These are phyloP conservation scores for Eupithecia vulgata DNA, from an alignment of 2,888 invertebrate genomes.

Conservation along the genomic window DNA sequence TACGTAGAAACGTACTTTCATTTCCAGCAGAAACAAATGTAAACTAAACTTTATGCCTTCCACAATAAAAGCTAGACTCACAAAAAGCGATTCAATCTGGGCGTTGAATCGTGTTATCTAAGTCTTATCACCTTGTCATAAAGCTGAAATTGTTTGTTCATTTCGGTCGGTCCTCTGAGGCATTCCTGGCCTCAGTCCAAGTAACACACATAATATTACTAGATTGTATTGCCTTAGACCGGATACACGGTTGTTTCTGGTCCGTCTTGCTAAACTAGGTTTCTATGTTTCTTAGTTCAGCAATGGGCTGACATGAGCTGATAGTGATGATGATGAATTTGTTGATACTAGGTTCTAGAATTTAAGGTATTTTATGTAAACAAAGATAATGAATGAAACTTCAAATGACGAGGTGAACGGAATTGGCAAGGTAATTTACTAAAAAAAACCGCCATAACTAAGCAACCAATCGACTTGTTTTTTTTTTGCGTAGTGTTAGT, in stretches of 20 bases:
- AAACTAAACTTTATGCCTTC: background rate
- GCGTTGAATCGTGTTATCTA: constrained; percentile 10
- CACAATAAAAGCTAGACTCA: constrained; percentile 10
- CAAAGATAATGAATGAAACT: no score
- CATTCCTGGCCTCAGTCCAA: constrained; percentile 29
- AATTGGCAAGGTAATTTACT: no score
- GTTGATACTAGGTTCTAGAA: no score
- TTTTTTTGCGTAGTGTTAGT: no score
- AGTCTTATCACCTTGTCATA: constrained; percentile 26
- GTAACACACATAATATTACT: constrained; percentile 34
- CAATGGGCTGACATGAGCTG: no score
- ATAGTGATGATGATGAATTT: no score
- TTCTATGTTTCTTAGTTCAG: no score
- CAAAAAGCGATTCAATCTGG: background rate
- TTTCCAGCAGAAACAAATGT: background rate
- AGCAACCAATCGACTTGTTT: no score
- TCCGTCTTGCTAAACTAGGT: background rate
- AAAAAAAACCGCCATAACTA: no score
- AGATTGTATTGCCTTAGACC: constrained; percentile 31
- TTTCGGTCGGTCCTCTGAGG: constrained; percentile 19
- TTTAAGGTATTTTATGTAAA: no score
- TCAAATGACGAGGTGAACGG: no score
- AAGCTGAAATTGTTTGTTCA: constrained; percentile 26
- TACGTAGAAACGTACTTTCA: background rate
- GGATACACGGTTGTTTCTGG: background rate